Conservation (phyloP, 2,797 vertebrate genomes). For the Lagorchestes hirsutus region DNA sequence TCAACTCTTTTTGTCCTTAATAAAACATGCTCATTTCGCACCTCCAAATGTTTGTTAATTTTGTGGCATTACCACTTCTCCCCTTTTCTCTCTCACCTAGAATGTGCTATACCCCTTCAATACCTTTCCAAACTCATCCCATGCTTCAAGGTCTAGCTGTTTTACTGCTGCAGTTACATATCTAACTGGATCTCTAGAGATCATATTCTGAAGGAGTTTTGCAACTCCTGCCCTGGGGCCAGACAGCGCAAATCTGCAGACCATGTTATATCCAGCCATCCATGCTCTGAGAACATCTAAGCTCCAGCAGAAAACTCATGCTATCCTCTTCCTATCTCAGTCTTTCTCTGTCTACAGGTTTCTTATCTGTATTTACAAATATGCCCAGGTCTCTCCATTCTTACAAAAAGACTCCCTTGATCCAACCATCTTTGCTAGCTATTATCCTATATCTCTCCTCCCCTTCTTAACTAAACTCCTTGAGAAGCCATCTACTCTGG, state of each 20-base stretch:
- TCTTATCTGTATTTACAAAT: not conserved
- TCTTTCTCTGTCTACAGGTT: not conserved
- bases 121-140: not conserved
- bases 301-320: not conserved
- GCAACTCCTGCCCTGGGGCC: not conserved
- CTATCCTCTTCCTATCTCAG: not conserved
- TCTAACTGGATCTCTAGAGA: not conserved
- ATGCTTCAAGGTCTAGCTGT: not conserved
- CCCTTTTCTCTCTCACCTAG: not conserved
- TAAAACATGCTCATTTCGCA: not conserved
- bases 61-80: not conserved
- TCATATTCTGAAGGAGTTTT: not conserved
- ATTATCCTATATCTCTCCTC: no score
- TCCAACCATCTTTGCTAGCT: not conserved
- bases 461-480: not conserved
- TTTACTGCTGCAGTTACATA: not conserved
- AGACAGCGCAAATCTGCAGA: not conserved
- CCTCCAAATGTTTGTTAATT: not conserved
- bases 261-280: not conserved
- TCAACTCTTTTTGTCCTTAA: not conserved
- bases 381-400: not conserved
- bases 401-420: not conserved
- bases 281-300: not conserved
- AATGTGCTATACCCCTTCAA: not conserved
- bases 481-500: not conserved